Conservation (phyloP, 2,113 vertebrate genomes). For the Indicator indicator region DNA sequence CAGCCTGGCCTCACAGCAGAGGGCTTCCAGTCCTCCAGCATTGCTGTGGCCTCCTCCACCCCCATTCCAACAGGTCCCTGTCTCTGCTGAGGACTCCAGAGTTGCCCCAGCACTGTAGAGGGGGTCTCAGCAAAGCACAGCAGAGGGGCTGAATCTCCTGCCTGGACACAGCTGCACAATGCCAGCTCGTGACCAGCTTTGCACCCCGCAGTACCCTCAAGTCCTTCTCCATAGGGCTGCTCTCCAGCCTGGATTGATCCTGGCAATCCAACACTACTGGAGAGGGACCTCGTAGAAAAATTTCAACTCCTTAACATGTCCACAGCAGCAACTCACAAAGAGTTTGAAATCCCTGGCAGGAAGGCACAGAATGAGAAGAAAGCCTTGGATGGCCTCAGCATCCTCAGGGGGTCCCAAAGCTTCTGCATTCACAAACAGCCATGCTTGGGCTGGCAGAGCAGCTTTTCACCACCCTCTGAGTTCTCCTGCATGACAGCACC, state of each 20-base stretch:
- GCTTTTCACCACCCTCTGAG: background rate
- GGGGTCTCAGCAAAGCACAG: too few species aligned
- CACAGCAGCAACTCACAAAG: rapidly evolving
- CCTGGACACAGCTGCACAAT: background rate
- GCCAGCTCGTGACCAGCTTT: background rate
- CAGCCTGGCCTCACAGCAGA: too few species aligned
- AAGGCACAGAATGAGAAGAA: background rate
- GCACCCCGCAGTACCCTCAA: background rate
- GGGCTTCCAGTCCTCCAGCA: too few species aligned
- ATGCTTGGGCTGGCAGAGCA: background rate
- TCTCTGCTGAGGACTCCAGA: too few species aligned
- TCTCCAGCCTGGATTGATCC: background rate
- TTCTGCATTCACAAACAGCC: background rate
- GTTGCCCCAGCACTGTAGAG: too few species aligned
- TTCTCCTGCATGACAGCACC: background rate
- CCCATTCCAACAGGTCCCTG: too few species aligned
- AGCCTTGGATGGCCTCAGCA: background rate
- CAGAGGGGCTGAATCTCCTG: too few species aligned
- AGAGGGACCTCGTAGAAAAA: background rate
- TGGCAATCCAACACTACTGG: background rate
- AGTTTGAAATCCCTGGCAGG: background rate
- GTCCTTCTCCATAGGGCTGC: background rate
- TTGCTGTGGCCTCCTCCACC: too few species aligned
- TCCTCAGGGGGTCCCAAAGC: background rate
- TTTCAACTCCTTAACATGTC: background rate